Evolutionary conservation across 2,888 invertebrate species (phyloP).

Genomic region (Ptychoptera contaminata): DNA sequence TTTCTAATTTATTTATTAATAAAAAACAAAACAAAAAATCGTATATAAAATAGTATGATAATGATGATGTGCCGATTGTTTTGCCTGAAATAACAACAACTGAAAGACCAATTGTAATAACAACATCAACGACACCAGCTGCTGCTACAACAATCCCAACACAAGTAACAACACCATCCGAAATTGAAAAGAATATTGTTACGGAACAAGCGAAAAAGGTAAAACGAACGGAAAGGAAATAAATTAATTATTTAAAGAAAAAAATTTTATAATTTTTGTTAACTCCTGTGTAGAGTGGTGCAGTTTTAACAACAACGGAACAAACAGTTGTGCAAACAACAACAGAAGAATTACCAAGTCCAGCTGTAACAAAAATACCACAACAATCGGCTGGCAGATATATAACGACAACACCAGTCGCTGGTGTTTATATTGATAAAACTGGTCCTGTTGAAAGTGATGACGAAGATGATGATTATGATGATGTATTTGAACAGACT

Average conservation of each 20-base stretch:
- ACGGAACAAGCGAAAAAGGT: not conserved
- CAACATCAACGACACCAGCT: not conserved
- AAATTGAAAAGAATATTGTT: not conserved
- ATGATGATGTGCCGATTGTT: not conserved
- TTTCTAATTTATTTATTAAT: too few relatives aligned
- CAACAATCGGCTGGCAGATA: not conserved
- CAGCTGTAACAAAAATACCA: not conserved
- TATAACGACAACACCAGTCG: not conserved
- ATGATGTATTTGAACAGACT: not conserved
- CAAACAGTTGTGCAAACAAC: not conserved
- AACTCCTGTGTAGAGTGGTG: too few relatives aligned
- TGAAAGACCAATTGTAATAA: not conserved
- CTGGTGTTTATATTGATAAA: conserved; percentile 4
- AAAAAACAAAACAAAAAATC: too few relatives aligned
- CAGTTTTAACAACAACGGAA: not conserved
- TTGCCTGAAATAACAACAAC: not conserved
- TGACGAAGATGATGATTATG: conserved; percentile 4
- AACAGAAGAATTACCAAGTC: not conserved
- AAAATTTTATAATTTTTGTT: not conserved
- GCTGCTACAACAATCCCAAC: conserved; percentile 1
- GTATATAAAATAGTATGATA: not conserved
- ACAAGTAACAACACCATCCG: not conserved
- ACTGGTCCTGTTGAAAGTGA: conserved; percentile 6
- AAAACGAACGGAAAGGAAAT: not conserved
- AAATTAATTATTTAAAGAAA: not conserved